These are phyloP conservation scores for Melieria crassipennis DNA, from an alignment of 2,888 invertebrate species.

Conservation along the genomic window DNA sequence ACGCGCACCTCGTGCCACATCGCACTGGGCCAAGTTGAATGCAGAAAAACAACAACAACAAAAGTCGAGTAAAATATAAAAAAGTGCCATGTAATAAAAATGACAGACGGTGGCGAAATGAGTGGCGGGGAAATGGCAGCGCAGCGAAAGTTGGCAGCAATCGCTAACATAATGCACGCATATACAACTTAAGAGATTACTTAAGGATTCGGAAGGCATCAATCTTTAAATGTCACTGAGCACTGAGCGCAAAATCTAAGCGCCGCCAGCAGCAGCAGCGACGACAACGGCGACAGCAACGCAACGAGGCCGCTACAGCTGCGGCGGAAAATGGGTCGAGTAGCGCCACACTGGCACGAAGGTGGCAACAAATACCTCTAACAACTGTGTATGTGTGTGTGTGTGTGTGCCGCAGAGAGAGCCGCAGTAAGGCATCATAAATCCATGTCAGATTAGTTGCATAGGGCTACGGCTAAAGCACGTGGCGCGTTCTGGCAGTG, in stretches of 20 bases:
- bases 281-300: too few species aligned
- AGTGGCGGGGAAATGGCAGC: too few species aligned
- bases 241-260: slow-evolving; percentile 24
- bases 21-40: background rate
- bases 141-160: too few species aligned
- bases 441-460: slow-evolving; percentile 18
- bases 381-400: too few species aligned
- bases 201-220: slow-evolving; percentile 53
- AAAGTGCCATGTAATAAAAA: background rate
- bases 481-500: too few species aligned
- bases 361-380: too few species aligned
- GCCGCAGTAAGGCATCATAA: slow-evolving; percentile 9
- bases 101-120: too few species aligned
- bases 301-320: too few species aligned
- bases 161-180: background rate
- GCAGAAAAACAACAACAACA: background rate
- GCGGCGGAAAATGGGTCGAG: too few species aligned
- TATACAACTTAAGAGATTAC: slow-evolving; percentile 52
- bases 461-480: background rate
- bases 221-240: slow-evolving; percentile 55
- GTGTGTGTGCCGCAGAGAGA: too few species aligned
- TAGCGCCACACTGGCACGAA: too few species aligned
- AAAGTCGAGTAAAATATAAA: slow-evolving; percentile 10
- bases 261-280: background rate
- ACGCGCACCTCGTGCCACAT: background rate